Conservation (phyloP, 35 echinoderm and acorn worm genomes). For the Nesometra sesokonis region DNA sequence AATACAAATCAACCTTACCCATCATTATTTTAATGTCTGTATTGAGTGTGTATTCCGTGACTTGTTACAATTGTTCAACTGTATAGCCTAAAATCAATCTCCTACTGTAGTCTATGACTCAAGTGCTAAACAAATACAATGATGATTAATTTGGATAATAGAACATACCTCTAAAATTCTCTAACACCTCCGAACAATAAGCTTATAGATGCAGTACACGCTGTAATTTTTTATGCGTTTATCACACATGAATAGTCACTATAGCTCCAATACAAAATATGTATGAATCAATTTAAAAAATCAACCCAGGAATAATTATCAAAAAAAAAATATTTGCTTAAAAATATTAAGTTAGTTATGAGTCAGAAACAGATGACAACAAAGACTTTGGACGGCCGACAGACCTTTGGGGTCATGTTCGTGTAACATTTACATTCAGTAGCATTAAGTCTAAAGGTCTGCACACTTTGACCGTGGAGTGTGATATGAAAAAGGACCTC, state of each 20-base stretch:
- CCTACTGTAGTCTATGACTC: too few relatives aligned
- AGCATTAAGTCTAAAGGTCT: background rate
- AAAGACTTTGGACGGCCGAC: background rate
- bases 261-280: background rate
- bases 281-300: too few relatives aligned
- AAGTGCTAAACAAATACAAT: too few relatives aligned
- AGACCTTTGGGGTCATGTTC: too few relatives aligned
- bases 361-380: background rate
- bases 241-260: background rate
- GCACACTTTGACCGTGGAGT: background rate
- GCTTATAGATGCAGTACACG: background rate
- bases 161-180: background rate
- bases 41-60: too few relatives aligned
- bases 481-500: background rate
- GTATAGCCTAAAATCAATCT: too few relatives aligned
- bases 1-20: too few relatives aligned
- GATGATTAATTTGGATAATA: background rate
- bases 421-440: background rate
- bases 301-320: too few relatives aligned
- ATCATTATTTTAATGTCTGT: too few relatives aligned
- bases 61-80: too few relatives aligned
- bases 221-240: background rate
- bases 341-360: too few relatives aligned
- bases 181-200: background rate
- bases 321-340: too few relatives aligned